Evolutionary conservation across 2,113 vertebrate species (phyloP).

Genomic region (Percina caprodes): DNA sequence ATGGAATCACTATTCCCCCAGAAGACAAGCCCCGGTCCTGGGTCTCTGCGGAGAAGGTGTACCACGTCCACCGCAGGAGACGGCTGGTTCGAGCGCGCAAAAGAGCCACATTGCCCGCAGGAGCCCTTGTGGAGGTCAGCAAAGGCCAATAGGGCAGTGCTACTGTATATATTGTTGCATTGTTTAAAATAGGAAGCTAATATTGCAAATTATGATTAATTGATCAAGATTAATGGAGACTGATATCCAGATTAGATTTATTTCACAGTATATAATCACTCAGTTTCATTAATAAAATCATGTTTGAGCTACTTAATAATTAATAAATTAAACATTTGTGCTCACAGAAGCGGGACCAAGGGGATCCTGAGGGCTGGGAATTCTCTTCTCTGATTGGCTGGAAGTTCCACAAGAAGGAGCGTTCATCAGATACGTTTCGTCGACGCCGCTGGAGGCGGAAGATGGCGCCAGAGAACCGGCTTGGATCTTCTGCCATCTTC

Average conservation of each 20-base stretch:
- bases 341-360: constrained; percentile 73
- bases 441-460: constrained; percentile 96
- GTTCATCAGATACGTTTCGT: constrained; percentile 92
- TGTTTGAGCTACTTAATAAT: background rate
- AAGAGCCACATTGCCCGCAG: constrained; percentile 78
- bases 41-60: constrained; percentile 96
- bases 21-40: constrained; percentile 93
- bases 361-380: constrained; percentile 95
- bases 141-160: background rate
- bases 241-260: background rate
- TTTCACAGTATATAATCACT: background rate
- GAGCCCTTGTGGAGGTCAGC: constrained; percentile 82
- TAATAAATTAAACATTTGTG: background rate
- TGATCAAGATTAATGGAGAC: background rate
- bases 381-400: constrained; percentile 96
- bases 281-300: background rate
- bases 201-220: background rate
- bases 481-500: constrained; percentile 94
- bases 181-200: background rate
- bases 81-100: constrained; percentile 90
- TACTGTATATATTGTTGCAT: background rate
- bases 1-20: constrained; percentile 95
- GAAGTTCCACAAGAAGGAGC: constrained; percentile 94
- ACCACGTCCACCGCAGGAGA: constrained; percentile 92
- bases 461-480: constrained; percentile 88